Percentiles rank a stretch among this genome's conserved stretches.
Conservation (phyloP, 2,888 invertebrate genomes). For the Melanostoma mellinum region DNA sequence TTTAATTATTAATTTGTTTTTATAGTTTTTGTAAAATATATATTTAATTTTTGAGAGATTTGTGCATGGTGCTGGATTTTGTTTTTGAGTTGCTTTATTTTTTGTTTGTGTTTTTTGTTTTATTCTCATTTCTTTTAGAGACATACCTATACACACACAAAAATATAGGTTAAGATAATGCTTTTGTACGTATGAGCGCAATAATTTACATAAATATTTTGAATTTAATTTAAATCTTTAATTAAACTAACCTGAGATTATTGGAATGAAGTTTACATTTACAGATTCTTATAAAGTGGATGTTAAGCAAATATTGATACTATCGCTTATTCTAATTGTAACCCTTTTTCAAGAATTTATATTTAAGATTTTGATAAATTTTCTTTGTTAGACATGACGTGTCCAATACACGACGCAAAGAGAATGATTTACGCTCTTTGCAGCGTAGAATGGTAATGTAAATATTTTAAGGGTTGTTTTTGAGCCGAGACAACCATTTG, state of each 20-base stretch:
- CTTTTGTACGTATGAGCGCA: constrained; percentile 77
- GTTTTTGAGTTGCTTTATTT: constrained; percentile 49
- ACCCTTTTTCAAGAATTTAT: too few species aligned
- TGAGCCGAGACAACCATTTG: too few species aligned
- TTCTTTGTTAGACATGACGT: too few species aligned
- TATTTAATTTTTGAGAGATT: constrained; percentile 28
- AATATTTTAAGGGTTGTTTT: too few species aligned
- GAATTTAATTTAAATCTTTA: constrained; percentile 3
- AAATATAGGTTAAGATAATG: constrained; percentile 75
- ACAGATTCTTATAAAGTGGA: too few species aligned
- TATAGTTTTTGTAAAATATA: constrained; percentile 45
- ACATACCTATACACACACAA: constrained; percentile 76
- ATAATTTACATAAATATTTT: constrained; percentile 32
- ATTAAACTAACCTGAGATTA: constrained; percentile 58
- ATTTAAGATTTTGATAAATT: too few species aligned
- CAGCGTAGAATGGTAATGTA: too few species aligned
- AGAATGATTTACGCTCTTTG: too few species aligned
- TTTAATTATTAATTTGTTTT: constrained; percentile 44
- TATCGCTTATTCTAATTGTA: too few species aligned
- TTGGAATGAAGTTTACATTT: neutral
- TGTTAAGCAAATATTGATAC: too few species aligned
- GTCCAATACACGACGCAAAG: too few species aligned
- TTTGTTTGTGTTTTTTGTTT: constrained; percentile 41
- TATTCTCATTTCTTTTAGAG: constrained; percentile 68
- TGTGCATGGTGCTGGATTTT: constrained; percentile 68